Conservation (phyloP, 2,113 vertebrate species). For the Bubo bubo region DNA sequence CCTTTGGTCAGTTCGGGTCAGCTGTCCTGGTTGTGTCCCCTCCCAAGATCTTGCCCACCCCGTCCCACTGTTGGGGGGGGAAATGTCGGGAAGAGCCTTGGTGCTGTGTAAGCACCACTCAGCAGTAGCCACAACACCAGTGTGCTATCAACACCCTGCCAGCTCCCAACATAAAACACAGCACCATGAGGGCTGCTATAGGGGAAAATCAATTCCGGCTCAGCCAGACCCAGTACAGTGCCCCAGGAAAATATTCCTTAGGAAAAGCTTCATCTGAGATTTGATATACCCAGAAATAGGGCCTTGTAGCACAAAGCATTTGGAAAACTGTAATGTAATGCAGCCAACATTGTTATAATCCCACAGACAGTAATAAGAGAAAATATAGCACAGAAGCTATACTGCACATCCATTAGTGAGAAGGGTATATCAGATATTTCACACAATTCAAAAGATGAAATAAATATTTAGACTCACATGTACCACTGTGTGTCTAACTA, state of each 20-base stretch:
- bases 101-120: too few species aligned
- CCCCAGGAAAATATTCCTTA: neutral
- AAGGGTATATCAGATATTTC: neutral
- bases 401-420: neutral
- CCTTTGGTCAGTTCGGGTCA: too few species aligned
- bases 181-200: too few species aligned
- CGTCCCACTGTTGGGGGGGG: too few species aligned
- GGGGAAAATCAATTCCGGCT: too few species aligned
- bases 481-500: neutral
- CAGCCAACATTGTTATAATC: neutral
- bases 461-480: neutral
- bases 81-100: too few species aligned
- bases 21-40: too few species aligned
- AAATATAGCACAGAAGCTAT: neutral
- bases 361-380: neutral
- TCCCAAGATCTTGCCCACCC: too few species aligned
- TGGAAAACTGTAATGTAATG: neutral
- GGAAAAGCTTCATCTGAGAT: neutral
- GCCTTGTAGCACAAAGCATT: neutral
- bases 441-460: neutral
- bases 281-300: neutral
- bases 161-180: too few species aligned
- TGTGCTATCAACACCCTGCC: too few species aligned
- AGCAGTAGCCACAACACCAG: too few species aligned
- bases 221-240: too few species aligned